Base-by-base conservation (phyloP, 2,888 invertebrate genomes). In the Dryobotodes eremita region DNA sequence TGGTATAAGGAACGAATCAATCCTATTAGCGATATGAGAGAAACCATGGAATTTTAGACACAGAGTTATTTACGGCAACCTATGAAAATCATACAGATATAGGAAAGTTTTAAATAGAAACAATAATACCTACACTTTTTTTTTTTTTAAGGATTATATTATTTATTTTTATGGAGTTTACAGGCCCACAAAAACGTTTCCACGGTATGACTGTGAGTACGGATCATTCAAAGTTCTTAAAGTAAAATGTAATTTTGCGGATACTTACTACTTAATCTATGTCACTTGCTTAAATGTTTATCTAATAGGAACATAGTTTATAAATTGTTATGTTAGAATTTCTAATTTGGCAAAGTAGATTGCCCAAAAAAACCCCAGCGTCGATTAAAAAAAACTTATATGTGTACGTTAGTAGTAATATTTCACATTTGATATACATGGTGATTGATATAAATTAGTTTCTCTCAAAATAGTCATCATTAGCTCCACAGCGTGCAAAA, bases 11-110 rank as follows among this genome's bases (percentile, higher is more conserved):
- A n/a, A 46, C 20, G 36, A 48, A 4, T 20, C 57, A 71, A 83
- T 53, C 71, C 17, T 83, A 71, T 71, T 69, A 83, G 42, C 26
- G 1, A 15, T 23, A 50, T 15, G 23, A 46, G 23, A 50, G 50
- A 20, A 66, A 53, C n/a, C 69, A n/a, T 57, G 23, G 42, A 50
- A 20, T 55, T 70, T 8, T 17, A 53, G 31, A 5, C 8, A 10
- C 31, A 69, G 4, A 69, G 8, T 26, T 65, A n/a, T 46, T 46
- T 17, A 68, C 20, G 20, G 48, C 15, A 48, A 48, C 26, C 48
- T n/a, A 10, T n/a, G 65, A 46, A n/a, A n/a, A 2, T 65, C 13
- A 53, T 36, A 53, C 17, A 31, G 62, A n/a, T 13, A 17, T 48
- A 20, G 20, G 31, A 23, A 55, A 31, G 10, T 15, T 61, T 26